Percentiles rank a stretch among this genome's conserved stretches.
Conservation (phyloP, 2,888 invertebrate genomes). For the Campoletis raptor region DNA sequence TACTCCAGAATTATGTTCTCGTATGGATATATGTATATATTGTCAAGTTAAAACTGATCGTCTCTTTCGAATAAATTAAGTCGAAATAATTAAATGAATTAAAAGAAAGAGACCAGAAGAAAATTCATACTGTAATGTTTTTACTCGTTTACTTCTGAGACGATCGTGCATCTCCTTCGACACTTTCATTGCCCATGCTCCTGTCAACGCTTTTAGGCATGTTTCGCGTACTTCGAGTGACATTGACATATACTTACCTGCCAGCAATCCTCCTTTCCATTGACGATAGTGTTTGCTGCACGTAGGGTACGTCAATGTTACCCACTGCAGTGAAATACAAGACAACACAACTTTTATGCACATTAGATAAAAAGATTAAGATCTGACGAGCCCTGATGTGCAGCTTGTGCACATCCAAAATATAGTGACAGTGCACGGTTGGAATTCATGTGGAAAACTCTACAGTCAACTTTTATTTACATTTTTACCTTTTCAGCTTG, state of each 20-base stretch:
- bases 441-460: conserved; percentile 15
- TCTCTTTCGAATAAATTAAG: conserved; percentile 26
- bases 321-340: conserved; percentile 28
- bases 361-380: conserved; percentile 11
- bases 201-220: conserved; percentile 65
- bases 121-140: background rate
- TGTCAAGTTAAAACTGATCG: conserved; percentile 26
- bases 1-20: conserved; percentile 72
- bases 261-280: conserved; percentile 36
- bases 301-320: conserved; percentile 65
- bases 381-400: background rate
- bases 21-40: conserved; percentile 3
- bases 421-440: background rate
- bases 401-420: conserved; percentile 11
- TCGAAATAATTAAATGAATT: conserved; percentile 43
- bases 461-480: conserved; percentile 2
- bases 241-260: conserved; percentile 52
- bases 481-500: conserved; percentile 15
- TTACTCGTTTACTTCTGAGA: conserved; percentile 4
- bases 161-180: conserved; percentile 48
- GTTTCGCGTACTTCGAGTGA: conserved; percentile 26
- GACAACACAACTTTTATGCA: background rate
- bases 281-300: conserved; percentile 54
- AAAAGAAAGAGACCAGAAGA: background rate
- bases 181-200: conserved; percentile 2